A percentile compares a stretch with the other conserved stretches of the same genome.
Conservation (phyloP, 2,888 invertebrate genomes). For the Calameuta pallipes region DNA sequence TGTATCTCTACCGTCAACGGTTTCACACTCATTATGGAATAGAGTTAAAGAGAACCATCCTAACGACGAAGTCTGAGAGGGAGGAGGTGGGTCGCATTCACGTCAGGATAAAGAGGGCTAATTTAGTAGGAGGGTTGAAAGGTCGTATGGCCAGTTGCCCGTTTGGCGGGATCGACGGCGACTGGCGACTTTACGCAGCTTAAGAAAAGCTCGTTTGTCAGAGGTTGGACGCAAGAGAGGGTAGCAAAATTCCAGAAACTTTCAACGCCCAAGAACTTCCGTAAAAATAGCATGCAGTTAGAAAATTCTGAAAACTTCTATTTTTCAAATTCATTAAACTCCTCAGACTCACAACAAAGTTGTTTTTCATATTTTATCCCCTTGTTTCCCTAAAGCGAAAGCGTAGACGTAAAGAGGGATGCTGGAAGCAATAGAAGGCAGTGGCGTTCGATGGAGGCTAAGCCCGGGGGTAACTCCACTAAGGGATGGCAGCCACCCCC, state of each 20-base stretch:
- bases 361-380: background rate
- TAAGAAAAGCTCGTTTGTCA: background rate
- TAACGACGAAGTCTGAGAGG: background rate
- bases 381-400: background rate
- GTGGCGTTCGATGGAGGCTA: conserved; percentile 25
- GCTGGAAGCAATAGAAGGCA: background rate
- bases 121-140: background rate
- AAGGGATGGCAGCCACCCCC: conserved; percentile 50
- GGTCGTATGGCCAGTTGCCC: background rate
- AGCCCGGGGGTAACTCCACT: conserved; percentile 35
- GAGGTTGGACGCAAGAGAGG: background rate
- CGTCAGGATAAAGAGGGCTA: background rate
- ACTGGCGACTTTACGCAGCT: background rate
- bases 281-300: background rate
- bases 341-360: background rate
- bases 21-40: background rate
- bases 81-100: background rate
- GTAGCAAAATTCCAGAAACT: background rate
- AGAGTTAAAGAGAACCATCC: background rate
- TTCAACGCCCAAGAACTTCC: background rate
- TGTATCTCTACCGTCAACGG: background rate
- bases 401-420: background rate
- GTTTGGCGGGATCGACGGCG: background rate
- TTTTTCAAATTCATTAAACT: background rate
- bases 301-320: background rate